These are phyloP conservation scores for Hemicrepidius hirtus DNA, from an alignment of 2,888 invertebrate species.

Conservation along the genomic window DNA sequence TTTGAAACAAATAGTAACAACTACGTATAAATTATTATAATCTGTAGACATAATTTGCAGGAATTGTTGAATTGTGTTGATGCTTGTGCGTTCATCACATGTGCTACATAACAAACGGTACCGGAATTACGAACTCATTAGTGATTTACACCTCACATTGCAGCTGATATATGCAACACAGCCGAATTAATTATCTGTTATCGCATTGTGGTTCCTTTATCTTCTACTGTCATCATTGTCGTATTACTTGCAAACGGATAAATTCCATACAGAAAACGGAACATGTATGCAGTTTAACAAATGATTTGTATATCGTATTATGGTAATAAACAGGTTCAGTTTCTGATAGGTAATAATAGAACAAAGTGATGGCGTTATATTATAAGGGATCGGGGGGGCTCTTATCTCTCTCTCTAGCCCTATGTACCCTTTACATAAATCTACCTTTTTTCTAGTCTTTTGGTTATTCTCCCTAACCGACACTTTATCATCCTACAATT, in stretches of 20 bases:
- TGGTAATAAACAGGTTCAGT: too few species aligned
- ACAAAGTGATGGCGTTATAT: too few species aligned
- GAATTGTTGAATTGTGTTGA: constrained; percentile 38
- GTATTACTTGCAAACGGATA: constrained; percentile 18
- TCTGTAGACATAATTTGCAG: constrained; percentile 17
- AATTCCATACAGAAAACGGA: constrained; percentile 1
- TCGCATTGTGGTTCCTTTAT: constrained; percentile 49
- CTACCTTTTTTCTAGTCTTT: too few species aligned
- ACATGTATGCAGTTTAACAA: too few species aligned
- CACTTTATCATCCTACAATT: too few species aligned
- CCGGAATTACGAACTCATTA: constrained; percentile 54
- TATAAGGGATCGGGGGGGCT: too few species aligned
- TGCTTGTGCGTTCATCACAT: constrained; percentile 45
- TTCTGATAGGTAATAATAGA: too few species aligned
- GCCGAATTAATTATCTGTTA: constrained; percentile 54
- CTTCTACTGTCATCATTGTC: constrained; percentile 34
- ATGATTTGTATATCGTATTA: too few species aligned
- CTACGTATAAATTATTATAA: constrained; percentile 19
- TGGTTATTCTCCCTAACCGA: too few species aligned
- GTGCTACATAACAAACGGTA: constrained; percentile 56
- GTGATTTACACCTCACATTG: constrained; percentile 58
- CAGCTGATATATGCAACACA: constrained; percentile 56
- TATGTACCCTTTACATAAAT: too few species aligned
- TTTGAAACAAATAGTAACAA: background rate
- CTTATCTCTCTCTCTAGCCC: too few species aligned